Base-by-base conservation (phyloP, 2,797 vertebrate species). In the Ctenopoma kingsleyae region DNA sequence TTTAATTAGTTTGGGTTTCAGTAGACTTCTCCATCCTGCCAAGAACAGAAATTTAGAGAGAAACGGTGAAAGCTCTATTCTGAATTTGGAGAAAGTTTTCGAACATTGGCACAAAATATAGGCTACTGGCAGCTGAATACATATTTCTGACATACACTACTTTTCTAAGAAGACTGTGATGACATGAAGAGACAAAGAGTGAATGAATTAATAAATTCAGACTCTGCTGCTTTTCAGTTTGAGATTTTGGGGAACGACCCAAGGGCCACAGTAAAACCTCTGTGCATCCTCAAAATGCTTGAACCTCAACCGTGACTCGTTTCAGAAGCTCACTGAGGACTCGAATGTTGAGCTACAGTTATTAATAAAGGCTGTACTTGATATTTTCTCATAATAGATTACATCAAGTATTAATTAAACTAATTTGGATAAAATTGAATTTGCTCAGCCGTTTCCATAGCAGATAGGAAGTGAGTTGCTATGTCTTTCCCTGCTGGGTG, bases 1-100 rank as follows among this genome's bases (percentile, higher is more conserved):
- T 81, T 81, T 75, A 82, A 82, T 87, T 81, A 73, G 70, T 67
- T 30, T 30, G 10, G 15, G 43, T 75, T 76, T 71, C 69, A 41
- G 46, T 22, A 16, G 68, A 71, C 30, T 44, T 38, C 25, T 32
- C 47, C n/a, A 13, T 50, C 38, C 66, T 67, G 70, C 71, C 67
- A 75, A 76, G 43, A 74, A 51, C 47, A 12, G 23, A 48, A 35
- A 20, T 60, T 36, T 43, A 40, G 49, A 51, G 52, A 23, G 62
- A 67, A 66, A 52, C 38, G 40, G 56, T 61, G 15, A 73, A 61
- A 73, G 20, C 54, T 76, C 51, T 61, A 51, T 55, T 66, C 71
- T 62, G 67, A 74, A 80, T 41, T 66, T 60, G 61, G 44, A 59
- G 52, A 40, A 30, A 72, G 67, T 46, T 41, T 25, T 38, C 3